phyloP scores from a whole-genome alignment of 2,797 vertebrate genomes.

The Craterocephalus amniculus region DNA sequence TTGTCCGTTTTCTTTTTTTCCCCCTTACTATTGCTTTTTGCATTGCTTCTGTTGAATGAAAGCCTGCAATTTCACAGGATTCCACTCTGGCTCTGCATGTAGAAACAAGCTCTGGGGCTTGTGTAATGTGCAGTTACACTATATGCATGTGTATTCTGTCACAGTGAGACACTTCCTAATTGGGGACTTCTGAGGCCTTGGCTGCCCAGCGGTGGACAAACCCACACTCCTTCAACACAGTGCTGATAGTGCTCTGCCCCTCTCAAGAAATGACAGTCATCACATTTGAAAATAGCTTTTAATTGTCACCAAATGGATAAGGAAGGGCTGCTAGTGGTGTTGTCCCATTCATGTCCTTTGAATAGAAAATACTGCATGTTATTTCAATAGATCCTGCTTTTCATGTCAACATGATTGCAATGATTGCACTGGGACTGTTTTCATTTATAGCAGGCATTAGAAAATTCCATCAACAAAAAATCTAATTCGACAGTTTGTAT shows the following conservation, averaged over 20 bases:
- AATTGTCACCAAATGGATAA: not conserved
- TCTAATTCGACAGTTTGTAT: slow-evolving; percentile 49
- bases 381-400: slow-evolving; percentile 2
- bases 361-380: not conserved
- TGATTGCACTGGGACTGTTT: slow-evolving; percentile 22
- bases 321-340: not conserved
- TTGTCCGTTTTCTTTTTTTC: too few relatives aligned
- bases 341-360: not conserved
- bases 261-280: slow-evolving; percentile 15
- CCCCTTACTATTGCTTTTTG: slow-evolving; percentile 9
- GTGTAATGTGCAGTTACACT: slow-evolving; percentile 62
- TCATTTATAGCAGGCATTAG: slow-evolving; percentile 1
- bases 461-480: slow-evolving; percentile 60
- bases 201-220: slow-evolving; percentile 52
- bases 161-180: slow-evolving; percentile 58
- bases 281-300: not conserved
- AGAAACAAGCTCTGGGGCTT: slow-evolving; percentile 75
- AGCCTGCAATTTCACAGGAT: slow-evolving; percentile 85
- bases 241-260: slow-evolving; percentile 4
- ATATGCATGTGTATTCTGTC: slow-evolving; percentile 50
- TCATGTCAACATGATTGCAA: slow-evolving; percentile 12
- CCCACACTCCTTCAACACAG: slow-evolving; percentile 32
- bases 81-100: slow-evolving; percentile 78
- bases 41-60: slow-evolving; percentile 61
- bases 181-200: slow-evolving; percentile 47